Evolutionary conservation across 2,888 invertebrate genomes (phyloP).

Genomic region (Ypsolopha sequella): DNA sequence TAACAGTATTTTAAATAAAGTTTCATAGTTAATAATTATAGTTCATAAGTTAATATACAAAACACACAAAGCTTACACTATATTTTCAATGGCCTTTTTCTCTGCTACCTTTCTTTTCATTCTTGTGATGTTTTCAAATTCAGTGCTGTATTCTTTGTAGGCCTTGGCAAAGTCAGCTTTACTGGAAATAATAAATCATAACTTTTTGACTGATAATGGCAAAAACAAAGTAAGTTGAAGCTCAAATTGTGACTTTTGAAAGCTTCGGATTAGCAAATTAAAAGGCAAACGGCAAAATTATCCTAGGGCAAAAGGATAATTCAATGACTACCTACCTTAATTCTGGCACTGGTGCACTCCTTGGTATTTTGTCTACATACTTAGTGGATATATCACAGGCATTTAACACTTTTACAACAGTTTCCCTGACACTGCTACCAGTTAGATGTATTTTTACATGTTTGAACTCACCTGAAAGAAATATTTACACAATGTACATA

Average conservation of each 20-base stretch:
- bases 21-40: neutral
- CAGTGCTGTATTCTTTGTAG: constrained; percentile 40
- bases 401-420: constrained; percentile 81
- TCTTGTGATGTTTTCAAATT: constrained; percentile 40
- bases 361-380: constrained; percentile 82
- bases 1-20: neutral
- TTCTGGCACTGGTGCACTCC: constrained; percentile 25
- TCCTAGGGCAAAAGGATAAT: too few species aligned
- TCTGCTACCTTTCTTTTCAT: constrained; percentile 51
- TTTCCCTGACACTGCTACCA: constrained; percentile 76
- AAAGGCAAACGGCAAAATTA: too few species aligned
- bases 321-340: constrained; percentile 26
- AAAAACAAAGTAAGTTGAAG: too few species aligned
- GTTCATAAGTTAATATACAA: too few species aligned
- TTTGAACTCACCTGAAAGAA: constrained; percentile 74
- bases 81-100: constrained; percentile 39
- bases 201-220: neutral
- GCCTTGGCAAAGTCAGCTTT: constrained; percentile 34
- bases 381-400: constrained; percentile 89
- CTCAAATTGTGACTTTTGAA: too few species aligned
- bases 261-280: too few species aligned
- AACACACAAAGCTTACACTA: constrained; percentile 35
- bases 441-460: constrained; percentile 80
- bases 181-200: constrained; percentile 15
- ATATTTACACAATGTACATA: neutral